Evolutionary conservation across 23 tunicate species (phyloP).

Genomic region (Diplosoma virens): DNA sequence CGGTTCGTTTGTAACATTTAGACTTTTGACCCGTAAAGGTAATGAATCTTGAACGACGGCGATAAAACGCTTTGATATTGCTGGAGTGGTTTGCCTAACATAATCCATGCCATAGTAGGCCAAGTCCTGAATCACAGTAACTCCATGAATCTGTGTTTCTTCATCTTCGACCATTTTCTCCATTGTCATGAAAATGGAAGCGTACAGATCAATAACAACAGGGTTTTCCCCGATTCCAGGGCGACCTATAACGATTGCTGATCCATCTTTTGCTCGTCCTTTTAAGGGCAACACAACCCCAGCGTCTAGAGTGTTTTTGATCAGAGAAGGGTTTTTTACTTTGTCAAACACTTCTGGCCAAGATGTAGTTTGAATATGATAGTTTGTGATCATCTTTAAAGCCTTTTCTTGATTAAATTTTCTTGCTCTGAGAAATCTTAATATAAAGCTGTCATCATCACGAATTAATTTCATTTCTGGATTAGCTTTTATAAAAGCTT

Average conservation of each 20-base stretch:
- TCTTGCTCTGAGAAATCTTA: conserved; percentile 64
- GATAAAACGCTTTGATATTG: conserved; percentile 44
- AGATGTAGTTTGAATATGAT: conserved; percentile 44
- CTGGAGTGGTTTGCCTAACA: conserved; percentile 69
- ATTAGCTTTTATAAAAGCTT: conserved; percentile 37
- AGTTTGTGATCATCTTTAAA: conserved; percentile 57
- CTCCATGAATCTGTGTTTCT: conserved; percentile 71
- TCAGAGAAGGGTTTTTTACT: conserved; percentile 44
- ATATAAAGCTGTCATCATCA: conserved; percentile 55
- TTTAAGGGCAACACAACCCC: conserved; percentile 37
- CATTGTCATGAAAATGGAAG: conserved; percentile 27
- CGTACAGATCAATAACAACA: conserved; percentile 12
- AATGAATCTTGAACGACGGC: conserved; percentile 64
- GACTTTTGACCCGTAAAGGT: conserved; percentile 65
- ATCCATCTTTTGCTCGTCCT: conserved; percentile 62
- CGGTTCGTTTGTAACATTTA: conserved; percentile 66
- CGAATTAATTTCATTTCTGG: conserved; percentile 20
- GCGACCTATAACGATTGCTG: conserved; percentile 15
- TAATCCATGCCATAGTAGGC: conserved; percentile 66
- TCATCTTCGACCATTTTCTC: conserved; percentile 46
- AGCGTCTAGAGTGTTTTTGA: conserved; percentile 37
- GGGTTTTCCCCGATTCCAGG: conserved; percentile 31
- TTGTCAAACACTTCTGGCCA: conserved; percentile 64
- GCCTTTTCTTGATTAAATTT: conserved; percentile 77
- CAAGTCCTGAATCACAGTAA: conserved; percentile 70